phyloP scores from a whole-genome alignment of 2,113 vertebrate genomes.

The Takifugu bimaculatus region DNA sequence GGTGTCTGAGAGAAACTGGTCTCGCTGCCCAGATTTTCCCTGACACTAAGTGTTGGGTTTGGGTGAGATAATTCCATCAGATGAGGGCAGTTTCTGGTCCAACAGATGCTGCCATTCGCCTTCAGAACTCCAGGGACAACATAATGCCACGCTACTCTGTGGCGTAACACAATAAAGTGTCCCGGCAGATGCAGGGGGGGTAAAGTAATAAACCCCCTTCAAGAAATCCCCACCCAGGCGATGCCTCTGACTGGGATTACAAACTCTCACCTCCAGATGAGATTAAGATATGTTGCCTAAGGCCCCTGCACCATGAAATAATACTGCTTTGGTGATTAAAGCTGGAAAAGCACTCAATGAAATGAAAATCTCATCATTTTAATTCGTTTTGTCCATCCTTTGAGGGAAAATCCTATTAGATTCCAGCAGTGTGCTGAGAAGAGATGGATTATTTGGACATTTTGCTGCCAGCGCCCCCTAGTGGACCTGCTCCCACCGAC shows the following conservation, averaged over 20 bases:
- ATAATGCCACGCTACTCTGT: conserved; percentile 8
- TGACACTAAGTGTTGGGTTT: conserved; percentile 33
- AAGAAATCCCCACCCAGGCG: conserved; percentile 21
- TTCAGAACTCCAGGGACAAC: conserved; percentile 52
- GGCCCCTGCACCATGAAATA: conserved; percentile 46
- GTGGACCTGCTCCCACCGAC: neutral
- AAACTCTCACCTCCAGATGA: conserved; percentile 59
- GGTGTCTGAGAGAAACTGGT: conserved; percentile 14
- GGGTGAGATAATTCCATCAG: conserved; percentile 55
- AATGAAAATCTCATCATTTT: conserved; percentile 62
- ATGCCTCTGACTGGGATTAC: conserved; percentile 50
- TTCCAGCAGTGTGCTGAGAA: conserved; percentile 34
- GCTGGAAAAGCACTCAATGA: conserved; percentile 45
- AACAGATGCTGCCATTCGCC: conserved; percentile 56
- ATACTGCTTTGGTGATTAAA: conserved; percentile 46
- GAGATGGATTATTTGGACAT: conserved; percentile 22
- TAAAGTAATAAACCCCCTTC: conserved; percentile 55
- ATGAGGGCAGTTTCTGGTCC: conserved; percentile 41
- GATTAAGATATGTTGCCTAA: conserved; percentile 51
- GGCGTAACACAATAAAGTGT: conserved; percentile 54
- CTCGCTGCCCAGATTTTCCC: conserved; percentile 9
- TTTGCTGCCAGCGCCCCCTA: neutral
- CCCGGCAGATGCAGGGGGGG: conserved; percentile 53
- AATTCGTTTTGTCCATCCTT: conserved; percentile 42
- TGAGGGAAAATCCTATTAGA: conserved; percentile 43